These are phyloP conservation scores for Sarcophaga carnaria DNA, from an alignment of 2,888 invertebrate genomes.

Conservation along the genomic window DNA sequence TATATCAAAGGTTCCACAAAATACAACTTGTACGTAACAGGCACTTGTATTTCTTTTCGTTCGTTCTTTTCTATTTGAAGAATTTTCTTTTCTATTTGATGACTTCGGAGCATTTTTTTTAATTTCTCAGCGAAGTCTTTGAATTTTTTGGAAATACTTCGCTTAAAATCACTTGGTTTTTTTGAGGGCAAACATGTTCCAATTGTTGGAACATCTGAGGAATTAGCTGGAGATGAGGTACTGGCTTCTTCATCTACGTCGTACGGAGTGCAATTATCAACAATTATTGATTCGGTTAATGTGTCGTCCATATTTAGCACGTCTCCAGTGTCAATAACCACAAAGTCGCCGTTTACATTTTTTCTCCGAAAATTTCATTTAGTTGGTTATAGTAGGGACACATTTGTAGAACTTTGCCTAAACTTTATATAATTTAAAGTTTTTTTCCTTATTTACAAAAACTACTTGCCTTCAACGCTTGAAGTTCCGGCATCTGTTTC, in stretches of 20 bases:
- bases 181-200: not conserved
- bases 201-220: not conserved
- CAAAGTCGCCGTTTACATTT: not conserved
- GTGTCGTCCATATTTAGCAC: too few species aligned
- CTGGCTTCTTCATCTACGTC: not conserved
- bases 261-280: not conserved
- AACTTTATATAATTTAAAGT: not conserved
- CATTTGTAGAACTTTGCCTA: constrained; percentile 16
- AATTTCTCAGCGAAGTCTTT: constrained; percentile 26
- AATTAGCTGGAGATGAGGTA: constrained; percentile 12
- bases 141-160: constrained; percentile 4
- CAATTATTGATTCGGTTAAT: too few species aligned
- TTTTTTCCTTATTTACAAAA: not conserved
- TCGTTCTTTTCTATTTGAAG: constrained; percentile 9
- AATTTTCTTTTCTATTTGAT: constrained; percentile 6
- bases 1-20: too few species aligned
- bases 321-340: not conserved
- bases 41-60: constrained; percentile 20
- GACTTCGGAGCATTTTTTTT: constrained; percentile 16
- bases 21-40: too few species aligned
- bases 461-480: not conserved
- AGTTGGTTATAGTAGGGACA: constrained; percentile 2
- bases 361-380: constrained; percentile 17
- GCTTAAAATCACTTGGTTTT: not conserved
- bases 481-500: too few species aligned